Evolutionary conservation across 1,140 invertebrate genomes (phyloP).

Genomic region (Drosophila mauritiana): DNA sequence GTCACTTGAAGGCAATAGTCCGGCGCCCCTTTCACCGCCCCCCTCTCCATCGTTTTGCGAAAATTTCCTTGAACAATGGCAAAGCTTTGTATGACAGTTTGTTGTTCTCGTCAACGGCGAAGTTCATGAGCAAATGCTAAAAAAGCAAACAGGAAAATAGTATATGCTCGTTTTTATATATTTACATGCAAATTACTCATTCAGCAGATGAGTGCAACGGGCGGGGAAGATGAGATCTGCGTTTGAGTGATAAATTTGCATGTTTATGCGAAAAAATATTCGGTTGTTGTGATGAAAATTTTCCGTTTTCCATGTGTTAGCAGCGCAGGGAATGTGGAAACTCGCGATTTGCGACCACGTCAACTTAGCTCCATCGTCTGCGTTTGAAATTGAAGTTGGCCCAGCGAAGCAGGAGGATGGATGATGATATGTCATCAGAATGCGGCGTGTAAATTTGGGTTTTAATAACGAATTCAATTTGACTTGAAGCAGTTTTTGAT

Average conservation of each 20-base stretch:
- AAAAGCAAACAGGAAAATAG: constrained; percentile 50
- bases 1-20: constrained; percentile 57
- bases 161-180: constrained; percentile 45
- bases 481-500: constrained; percentile 69
- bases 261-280: constrained; percentile 78
- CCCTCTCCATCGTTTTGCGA: background rate
- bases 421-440: constrained; percentile 27
- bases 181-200: constrained; percentile 80
- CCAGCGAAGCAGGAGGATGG: background rate
- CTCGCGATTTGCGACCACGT: constrained; percentile 31
- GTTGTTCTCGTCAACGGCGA: constrained; percentile 41
- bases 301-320: constrained; percentile 31
- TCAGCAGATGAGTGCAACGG: constrained; percentile 56
- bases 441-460: constrained; percentile 57
- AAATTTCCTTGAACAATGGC: constrained; percentile 53
- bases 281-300: constrained; percentile 60
- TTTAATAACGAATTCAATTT: constrained; percentile 80
- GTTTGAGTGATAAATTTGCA: constrained; percentile 68
- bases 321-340: constrained; percentile 17
- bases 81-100: constrained; percentile 55
- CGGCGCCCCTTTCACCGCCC: constrained; percentile 7
- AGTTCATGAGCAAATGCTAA: constrained; percentile 71
- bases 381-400: constrained; percentile 31
- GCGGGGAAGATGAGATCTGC: background rate
- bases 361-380: constrained; percentile 29